phyloP scores from a whole-genome alignment of 2,888 invertebrate species.

The Melitaea athalia region DNA sequence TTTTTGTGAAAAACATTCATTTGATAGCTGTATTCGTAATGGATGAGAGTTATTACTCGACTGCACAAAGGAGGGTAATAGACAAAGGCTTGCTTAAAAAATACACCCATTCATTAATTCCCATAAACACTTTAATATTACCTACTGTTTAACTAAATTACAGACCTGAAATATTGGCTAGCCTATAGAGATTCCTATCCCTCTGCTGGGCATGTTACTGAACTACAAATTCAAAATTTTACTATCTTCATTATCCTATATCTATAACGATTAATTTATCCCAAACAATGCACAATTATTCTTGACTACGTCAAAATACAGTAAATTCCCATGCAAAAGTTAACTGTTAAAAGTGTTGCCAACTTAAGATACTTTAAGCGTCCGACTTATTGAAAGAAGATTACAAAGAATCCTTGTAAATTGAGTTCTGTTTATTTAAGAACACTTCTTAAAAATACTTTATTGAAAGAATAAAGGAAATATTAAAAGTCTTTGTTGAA shows the following conservation, averaged over 20 bases:
- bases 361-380: neutral
- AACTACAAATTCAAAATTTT: too few relatives aligned
- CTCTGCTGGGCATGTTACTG: too few relatives aligned
- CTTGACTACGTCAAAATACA: too few relatives aligned
- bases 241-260: neutral
- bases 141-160: too few relatives aligned
- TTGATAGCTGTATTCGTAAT: neutral
- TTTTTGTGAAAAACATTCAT: constrained; percentile 5
- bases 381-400: constrained; percentile 12
- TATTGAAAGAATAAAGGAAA: neutral
- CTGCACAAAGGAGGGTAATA: neutral
- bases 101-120: too few relatives aligned
- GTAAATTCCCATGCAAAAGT: neutral
- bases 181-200: too few relatives aligned
- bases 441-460: neutral
- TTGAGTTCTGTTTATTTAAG: constrained; percentile 5
- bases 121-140: too few relatives aligned
- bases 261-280: too few relatives aligned
- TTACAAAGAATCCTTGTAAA: constrained; percentile 12
- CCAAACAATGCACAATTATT: too few relatives aligned
- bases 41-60: neutral
- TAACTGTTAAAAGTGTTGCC: constrained; percentile 1
- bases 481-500: neutral
- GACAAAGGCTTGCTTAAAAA: too few relatives aligned
- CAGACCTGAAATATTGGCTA: too few relatives aligned